phyloP scores from a whole-genome alignment of 2,888 invertebrate genomes.

The Monopis laevigella region DNA sequence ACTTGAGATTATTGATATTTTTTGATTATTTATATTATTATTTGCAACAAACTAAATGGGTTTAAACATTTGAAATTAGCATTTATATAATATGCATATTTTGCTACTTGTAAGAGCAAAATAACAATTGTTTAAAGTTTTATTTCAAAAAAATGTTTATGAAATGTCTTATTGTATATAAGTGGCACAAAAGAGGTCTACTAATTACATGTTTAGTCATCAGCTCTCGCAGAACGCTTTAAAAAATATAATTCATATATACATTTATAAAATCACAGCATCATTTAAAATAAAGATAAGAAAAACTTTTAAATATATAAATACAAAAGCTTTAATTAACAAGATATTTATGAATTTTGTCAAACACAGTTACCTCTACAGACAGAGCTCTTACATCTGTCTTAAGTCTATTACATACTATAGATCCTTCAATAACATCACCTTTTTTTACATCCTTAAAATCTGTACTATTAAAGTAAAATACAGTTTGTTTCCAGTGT shows the following conservation, averaged over 20 bases:
- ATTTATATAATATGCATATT: too few relatives aligned
- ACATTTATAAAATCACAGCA: too few relatives aligned
- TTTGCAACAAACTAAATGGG: neutral
- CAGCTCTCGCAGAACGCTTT: too few relatives aligned
- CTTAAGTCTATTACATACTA: conserved; percentile 77
- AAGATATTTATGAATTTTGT: conserved; percentile 69
- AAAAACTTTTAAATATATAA: neutral
- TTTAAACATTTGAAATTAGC: too few relatives aligned
- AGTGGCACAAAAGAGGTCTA: too few relatives aligned
- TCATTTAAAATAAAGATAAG: conserved; percentile 1
- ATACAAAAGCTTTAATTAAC: conserved; percentile 58
- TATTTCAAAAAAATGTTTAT: too few relatives aligned
- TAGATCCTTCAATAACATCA: conserved; percentile 69
- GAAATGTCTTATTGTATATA: too few relatives aligned
- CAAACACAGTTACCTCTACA: conserved; percentile 73
- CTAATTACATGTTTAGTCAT: too few relatives aligned
- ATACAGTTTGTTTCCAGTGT: conserved; percentile 96
- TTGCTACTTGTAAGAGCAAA: too few relatives aligned
- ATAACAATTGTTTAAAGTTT: too few relatives aligned
- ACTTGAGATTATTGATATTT: neutral
- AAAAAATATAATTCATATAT: too few relatives aligned
- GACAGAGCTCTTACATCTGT: conserved; percentile 80
- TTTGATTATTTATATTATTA: neutral
- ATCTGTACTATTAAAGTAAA: conserved; percentile 82
- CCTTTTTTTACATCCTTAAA: conserved; percentile 77